Evolutionary conservation across 1,140 invertebrate genomes (phyloP).

Genomic region (Papilio xuthus): DNA sequence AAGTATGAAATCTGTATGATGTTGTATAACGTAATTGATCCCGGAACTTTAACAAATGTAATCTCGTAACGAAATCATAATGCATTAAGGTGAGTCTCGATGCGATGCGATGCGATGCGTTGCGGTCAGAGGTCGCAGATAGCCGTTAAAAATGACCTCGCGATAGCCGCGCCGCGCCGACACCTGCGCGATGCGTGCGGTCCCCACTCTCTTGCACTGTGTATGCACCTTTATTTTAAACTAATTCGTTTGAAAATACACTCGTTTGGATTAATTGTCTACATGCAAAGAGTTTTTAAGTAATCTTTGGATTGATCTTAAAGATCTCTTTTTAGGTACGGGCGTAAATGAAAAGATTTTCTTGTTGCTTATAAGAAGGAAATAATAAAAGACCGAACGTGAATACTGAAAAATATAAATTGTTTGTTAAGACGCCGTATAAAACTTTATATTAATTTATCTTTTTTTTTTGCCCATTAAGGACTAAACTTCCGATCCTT

Average conservation of each 20-base stretch:
- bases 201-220: slow-evolving; percentile 54
- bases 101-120: slow-evolving; percentile 10
- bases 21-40: background rate
- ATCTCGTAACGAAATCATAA: slow-evolving; percentile 34
- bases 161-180: slow-evolving; percentile 51
- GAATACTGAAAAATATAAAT: too few relatives aligned
- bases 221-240: slow-evolving; percentile 34
- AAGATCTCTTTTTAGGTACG: too few relatives aligned
- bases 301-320: too few relatives aligned
- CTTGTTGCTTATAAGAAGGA: too few relatives aligned
- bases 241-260: background rate
- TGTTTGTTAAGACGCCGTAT: too few relatives aligned
- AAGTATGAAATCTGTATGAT: too few relatives aligned
- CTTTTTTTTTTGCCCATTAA: too few relatives aligned
- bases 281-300: too few relatives aligned
- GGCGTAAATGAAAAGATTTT: too few relatives aligned
- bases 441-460: too few relatives aligned
- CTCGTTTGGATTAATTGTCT: background rate
- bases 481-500: too few relatives aligned
- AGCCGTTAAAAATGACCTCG: slow-evolving; percentile 57
- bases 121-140: slow-evolving; percentile 49
- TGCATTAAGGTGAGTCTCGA: slow-evolving; percentile 31
- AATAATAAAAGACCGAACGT: too few relatives aligned
- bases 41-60: slow-evolving; percentile 5
- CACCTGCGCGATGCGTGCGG: slow-evolving; percentile 65